Base-by-base conservation (phyloP, 2,797 vertebrate genomes). In the Benthosema pterotum region DNA sequence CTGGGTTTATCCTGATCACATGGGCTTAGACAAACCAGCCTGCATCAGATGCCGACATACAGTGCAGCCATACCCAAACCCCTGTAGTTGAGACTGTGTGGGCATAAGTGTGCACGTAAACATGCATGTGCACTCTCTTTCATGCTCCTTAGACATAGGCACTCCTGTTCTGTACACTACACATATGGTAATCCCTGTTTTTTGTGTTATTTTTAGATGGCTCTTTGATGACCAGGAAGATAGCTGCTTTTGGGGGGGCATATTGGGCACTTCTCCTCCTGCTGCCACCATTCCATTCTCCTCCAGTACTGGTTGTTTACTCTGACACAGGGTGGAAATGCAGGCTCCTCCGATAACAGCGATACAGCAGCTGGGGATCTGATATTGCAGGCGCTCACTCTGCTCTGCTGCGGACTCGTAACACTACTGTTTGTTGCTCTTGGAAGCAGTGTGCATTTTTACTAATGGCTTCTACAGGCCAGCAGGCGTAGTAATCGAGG, bases 281-380 rank as follows among this genome's bases (percentile, higher is more conserved):
- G 9, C 55, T 74, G 54, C 22, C 22, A 12, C 22, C 17, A 19
- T 42, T 25, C 46, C 47, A 13, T 22, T 46, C 15, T 57, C 57
- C 75, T 73, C 82, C 78, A 79, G 52, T 57, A 75, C 82, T 69
- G 88, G 87, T 76, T 85, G 79, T 93, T 91, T 87, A 87, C 80
- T 88, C 85, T 89, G 83, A 79, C 86, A 78, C 73, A 75, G 79
- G 86, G 82, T 90, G 87, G 84, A 92, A 87, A 91, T 83, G 87
- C 84, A 81, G 88, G 87, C 78, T 54, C 53, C 79, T 84, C 67
- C 69, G 82, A 84, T 85, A 79, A 79, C 79, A 50, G 75, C 60
- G 60, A 54, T 63, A 67, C 67, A 64, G 79, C 67, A 69, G 63
- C 75, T 52, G 75, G 38, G 75, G 63, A 83, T 89, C 85, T 77